phyloP scores from a whole-genome alignment of 2,888 invertebrate genomes.

The Drosophila algonquin region DNA sequence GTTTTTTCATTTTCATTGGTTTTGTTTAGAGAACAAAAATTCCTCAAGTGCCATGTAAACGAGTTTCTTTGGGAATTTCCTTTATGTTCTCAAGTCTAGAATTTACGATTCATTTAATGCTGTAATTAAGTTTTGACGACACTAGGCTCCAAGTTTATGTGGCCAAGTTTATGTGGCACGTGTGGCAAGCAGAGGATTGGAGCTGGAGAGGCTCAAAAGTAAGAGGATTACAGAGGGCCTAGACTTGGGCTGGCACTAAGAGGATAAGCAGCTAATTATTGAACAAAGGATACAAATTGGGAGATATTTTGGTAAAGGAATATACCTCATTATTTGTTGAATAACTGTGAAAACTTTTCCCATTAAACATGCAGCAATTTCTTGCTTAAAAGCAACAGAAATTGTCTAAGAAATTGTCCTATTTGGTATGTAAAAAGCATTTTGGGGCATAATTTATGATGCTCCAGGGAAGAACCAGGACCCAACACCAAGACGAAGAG shows the following conservation, averaged over 20 bases:
- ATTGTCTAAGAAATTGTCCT: conserved; percentile 24
- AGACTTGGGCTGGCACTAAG: too few relatives aligned
- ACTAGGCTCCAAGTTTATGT: conserved; percentile 32
- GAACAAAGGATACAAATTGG: not conserved
- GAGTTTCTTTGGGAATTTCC: conserved; percentile 41
- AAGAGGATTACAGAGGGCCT: conserved; percentile 19
- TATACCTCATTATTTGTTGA: not conserved
- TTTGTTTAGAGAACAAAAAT: conserved; percentile 31
- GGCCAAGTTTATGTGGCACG: conserved; percentile 4
- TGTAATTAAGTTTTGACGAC: conserved; percentile 40
- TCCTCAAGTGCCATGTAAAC: conserved; percentile 28
- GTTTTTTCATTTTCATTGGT: conserved; percentile 60
- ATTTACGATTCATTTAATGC: conserved; percentile 46
- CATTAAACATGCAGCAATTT: not conserved
- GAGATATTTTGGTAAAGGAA: not conserved
- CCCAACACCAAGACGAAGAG: conserved; percentile 10
- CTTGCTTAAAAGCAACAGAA: conserved; percentile 1
- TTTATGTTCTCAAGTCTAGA: conserved; percentile 16
- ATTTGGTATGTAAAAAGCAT: conserved; percentile 44
- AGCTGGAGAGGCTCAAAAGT: conserved; percentile 27
- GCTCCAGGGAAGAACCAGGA: conserved; percentile 46
- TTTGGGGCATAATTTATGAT: conserved; percentile 67
- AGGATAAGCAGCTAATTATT: not conserved
- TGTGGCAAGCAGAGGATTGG: conserved; percentile 12
- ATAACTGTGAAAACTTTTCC: not conserved